Conservation (phyloP, 2,113 vertebrate genomes). For the Ameiurus melas region DNA sequence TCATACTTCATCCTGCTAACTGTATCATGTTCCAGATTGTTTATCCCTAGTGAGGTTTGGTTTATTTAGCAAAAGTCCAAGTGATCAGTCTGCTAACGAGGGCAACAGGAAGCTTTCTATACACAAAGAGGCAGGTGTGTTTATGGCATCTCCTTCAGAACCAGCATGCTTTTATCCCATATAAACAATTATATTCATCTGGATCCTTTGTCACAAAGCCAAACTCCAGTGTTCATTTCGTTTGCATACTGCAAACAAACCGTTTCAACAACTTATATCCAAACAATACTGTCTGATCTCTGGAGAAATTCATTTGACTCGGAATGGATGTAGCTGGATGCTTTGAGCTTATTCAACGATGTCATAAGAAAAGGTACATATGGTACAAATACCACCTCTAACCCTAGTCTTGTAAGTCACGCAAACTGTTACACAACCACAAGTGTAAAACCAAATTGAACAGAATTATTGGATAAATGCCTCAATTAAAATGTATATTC, state of each 20-base stretch:
- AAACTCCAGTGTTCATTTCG: not conserved
- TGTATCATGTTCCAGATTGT: conserved; percentile 9
- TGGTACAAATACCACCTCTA: not conserved
- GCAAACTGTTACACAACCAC: not conserved
- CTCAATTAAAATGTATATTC: too few relatives aligned
- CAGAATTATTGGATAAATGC: too few relatives aligned
- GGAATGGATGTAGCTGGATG: not conserved
- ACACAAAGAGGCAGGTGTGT: conserved; percentile 74
- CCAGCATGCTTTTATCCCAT: not conserved
- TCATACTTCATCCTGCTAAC: not conserved
- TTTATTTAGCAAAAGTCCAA: not conserved
- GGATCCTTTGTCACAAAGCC: not conserved
- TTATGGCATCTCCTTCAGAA: conserved; percentile 55
- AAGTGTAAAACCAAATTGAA: not conserved
- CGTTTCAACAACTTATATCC: not conserved
- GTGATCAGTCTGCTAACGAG: not conserved
- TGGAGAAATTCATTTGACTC: not conserved
- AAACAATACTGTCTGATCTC: not conserved
- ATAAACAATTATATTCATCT: conserved; percentile 3
- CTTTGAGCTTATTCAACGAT: not conserved
- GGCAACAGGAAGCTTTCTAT: conserved; percentile 23
- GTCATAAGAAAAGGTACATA: not conserved
- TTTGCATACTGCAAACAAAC: not conserved
- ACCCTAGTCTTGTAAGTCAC: too few relatives aligned
- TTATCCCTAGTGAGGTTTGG: not conserved